Evolutionary conservation across 1,140 invertebrate species (phyloP), one percentile per base, ranked within the genome.

Genomic region (Dysdera silvatica): DNA sequence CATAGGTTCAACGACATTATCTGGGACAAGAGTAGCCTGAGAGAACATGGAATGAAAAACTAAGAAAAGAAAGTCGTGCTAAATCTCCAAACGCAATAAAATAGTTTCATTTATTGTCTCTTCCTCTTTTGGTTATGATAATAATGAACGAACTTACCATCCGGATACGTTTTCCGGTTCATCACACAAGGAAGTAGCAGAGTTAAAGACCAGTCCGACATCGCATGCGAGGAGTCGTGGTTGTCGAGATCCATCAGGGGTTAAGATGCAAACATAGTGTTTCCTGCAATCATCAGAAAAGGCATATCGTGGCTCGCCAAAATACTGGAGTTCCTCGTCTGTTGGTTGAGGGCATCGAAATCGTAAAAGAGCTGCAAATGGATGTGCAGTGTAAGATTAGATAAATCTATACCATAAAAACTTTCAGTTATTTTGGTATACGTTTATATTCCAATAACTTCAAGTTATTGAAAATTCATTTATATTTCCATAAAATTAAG

Each of bases 141-240:
- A n/a, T n/a, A n/a, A n/a, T n/a, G n/a, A n/a, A n/a, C n/a, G n/a
- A n/a, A 57, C 45, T 70, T 67, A 81, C 80, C 81, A 82, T 68
- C 85, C 82, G 29, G 85, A 83, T 28, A 87, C 83, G 53, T 87
- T 78, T 67, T 89, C 86, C 0, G 85, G 83, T 52, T 91, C 87
- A 72, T 91, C 84, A 70, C 91, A 95, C 49, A 87, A 87, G 3
- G 92, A 78, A 67, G 83, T 84, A 41, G 84, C 80, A 64, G 88
- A 86, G 69, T 93, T 88, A 69, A 94, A 88, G 18, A 91, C 84
- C 75, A 88, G 87, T 68, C 84, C 87, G 61, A 91, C 87, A 24
- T 86, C 89, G 71, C 91, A 95, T 35, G 85, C 83, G 67, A 91
- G 87, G 29, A 93, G 79, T 66, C 91, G 82, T 2, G 91, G 90